These are phyloP conservation scores for Drosophila seguyi DNA, from an alignment of 1,140 invertebrate species.

Conservation along the genomic window DNA sequence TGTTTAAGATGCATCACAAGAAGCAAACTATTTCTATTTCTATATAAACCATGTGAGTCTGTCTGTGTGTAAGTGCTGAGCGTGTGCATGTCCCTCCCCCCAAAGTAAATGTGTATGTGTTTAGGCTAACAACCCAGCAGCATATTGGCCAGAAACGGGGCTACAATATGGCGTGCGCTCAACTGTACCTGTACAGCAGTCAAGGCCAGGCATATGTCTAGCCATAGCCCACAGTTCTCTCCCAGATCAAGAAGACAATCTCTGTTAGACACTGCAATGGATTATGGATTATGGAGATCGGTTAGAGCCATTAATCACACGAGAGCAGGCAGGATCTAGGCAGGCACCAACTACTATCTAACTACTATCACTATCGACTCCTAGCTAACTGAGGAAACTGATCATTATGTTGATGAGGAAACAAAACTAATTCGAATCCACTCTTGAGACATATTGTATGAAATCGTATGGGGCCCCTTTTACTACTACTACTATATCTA, in stretches of 20 bases:
- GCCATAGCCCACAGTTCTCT: constrained; percentile 14
- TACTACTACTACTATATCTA: constrained; percentile 28
- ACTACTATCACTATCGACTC: constrained; percentile 50
- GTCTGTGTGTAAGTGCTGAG: constrained; percentile 39
- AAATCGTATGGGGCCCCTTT: constrained; percentile 71
- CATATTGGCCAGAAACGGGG: constrained; percentile 21
- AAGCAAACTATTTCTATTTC: constrained; percentile 56
- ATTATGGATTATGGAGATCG: too few relatives aligned
- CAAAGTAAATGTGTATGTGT: constrained; percentile 42
- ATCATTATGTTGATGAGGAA: constrained; percentile 7
- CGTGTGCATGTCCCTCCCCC: constrained; percentile 34
- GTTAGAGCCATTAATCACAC: background rate
- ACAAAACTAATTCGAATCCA: constrained; percentile 78
- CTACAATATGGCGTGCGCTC: constrained; percentile 65
- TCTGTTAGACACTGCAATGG: constrained; percentile 50
- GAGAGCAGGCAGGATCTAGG: constrained; percentile 27
- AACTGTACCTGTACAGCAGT: constrained; percentile 61
- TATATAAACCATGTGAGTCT: constrained; percentile 50
- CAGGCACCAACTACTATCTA: constrained; percentile 37
- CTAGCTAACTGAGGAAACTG: constrained; percentile 38
- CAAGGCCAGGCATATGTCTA: constrained; percentile 5
- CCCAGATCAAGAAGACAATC: constrained; percentile 67
- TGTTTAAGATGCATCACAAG: constrained; percentile 75
- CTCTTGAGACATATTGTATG: constrained; percentile 67
- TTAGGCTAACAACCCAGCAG: constrained; percentile 29